Conservation (phyloP, 2,797 vertebrate species). For the Pseudotriccus pelzelni region DNA sequence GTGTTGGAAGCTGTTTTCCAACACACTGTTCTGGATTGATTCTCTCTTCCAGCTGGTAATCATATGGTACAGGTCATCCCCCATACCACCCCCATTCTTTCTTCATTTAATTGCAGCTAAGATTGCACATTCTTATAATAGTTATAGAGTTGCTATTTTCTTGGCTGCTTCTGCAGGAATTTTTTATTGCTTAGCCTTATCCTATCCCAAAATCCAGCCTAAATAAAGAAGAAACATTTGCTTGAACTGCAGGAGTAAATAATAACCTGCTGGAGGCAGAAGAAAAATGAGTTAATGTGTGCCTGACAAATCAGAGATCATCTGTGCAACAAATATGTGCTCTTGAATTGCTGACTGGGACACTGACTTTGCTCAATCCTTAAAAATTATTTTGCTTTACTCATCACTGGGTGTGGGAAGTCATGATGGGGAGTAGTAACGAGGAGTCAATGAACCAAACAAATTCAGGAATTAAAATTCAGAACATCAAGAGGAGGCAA, state of each 20-base stretch:
- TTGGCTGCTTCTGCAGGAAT: not conserved
- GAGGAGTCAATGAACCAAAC: not conserved
- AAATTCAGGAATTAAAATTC: not conserved
- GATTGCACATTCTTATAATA: not conserved
- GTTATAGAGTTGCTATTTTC: not conserved
- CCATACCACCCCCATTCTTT: not conserved
- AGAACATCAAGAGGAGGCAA: not conserved
- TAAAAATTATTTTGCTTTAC: not conserved
- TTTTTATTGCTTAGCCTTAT: not conserved
- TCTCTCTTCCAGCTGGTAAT: not conserved
- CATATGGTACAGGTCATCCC: not conserved
- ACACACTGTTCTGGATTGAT: not conserved
- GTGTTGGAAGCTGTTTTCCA: not conserved
- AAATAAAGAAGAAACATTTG: not conserved
- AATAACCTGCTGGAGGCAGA: not conserved
- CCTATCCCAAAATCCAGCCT: not conserved
- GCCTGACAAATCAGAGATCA: not conserved
- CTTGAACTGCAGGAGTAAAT: not conserved
- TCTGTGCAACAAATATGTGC: not conserved
- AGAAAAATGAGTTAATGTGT: not conserved
- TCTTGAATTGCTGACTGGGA: not conserved
- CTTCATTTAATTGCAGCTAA: constrained; percentile 19
- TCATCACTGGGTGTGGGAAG: not conserved
- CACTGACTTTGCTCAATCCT: not conserved
- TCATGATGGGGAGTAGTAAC: not conserved